Percentiles rank a stretch among this genome's conserved stretches.
These are phyloP conservation scores for Leptobrachium ailaonicum DNA, from an alignment of 2,113 vertebrate genomes.

Conservation along the genomic window DNA sequence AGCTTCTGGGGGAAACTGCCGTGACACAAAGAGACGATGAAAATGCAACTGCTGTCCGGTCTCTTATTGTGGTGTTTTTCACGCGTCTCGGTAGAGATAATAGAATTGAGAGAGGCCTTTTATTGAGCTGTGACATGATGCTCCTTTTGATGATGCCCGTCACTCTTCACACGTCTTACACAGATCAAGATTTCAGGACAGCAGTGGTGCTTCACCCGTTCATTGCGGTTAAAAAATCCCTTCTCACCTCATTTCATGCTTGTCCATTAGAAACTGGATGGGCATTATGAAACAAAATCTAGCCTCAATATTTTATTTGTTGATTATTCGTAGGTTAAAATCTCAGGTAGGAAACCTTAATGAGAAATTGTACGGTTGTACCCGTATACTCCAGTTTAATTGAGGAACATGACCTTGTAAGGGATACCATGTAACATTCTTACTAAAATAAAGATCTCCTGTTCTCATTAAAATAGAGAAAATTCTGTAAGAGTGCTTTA, in stretches of 20 bases:
- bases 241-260: neutral
- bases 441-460: too few species aligned
- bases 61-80: slow-evolving; percentile 1
- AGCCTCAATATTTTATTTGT: neutral
- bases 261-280: neutral
- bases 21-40: neutral
- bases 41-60: neutral
- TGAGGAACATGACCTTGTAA: too few species aligned
- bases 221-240: neutral
- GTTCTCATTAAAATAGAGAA: too few species aligned
- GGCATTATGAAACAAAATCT: neutral
- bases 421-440: too few species aligned
- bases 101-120: slow-evolving; percentile 1
- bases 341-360: too few species aligned
- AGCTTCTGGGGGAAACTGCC: slow-evolving; percentile 13
- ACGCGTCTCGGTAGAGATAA: slow-evolving; percentile 14
- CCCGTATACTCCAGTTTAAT: too few species aligned
- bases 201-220: neutral
- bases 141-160: neutral
- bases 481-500: too few species aligned
- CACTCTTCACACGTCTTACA: neutral
- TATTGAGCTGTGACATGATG: slow-evolving; percentile 5
- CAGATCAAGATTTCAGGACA: neutral
- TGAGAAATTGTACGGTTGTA: too few species aligned
- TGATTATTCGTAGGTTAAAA: neutral